A percentile compares a stretch with the other conserved stretches of the same genome.
Evolutionary conservation across 2,113 vertebrate genomes (phyloP).

Genomic region (Cyphomyrus discorhynchus): DNA sequence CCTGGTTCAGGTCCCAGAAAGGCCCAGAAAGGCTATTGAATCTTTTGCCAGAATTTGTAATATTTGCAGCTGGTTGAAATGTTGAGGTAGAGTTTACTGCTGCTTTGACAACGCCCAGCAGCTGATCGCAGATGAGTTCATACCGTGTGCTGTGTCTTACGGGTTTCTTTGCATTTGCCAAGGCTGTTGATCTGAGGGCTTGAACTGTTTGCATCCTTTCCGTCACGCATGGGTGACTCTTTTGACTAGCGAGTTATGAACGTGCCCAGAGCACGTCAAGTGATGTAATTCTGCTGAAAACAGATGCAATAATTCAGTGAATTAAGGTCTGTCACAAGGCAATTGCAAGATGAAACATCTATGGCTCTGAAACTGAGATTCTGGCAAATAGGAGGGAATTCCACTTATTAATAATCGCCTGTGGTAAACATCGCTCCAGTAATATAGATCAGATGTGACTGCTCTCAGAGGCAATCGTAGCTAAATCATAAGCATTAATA

Average conservation of each 20-base stretch:
- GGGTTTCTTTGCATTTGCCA: background rate
- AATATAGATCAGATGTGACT: background rate
- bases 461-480: background rate
- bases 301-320: background rate
- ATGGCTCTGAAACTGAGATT: background rate
- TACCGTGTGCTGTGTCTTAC: background rate
- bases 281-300: constrained; percentile 19
- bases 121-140: background rate
- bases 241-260: constrained; percentile 1
- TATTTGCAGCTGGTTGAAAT: background rate
- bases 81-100: background rate
- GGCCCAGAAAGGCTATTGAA: background rate
- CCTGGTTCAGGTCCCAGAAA: background rate
- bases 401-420: background rate
- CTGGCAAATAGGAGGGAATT: background rate
- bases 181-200: background rate
- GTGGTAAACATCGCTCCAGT: background rate
- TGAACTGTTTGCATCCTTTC: background rate
- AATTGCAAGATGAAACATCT: background rate
- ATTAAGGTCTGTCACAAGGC: constrained; percentile 8
- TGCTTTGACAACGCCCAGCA: background rate
- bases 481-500: background rate
- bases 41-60: background rate
- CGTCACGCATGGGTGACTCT: background rate
- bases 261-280: background rate